Evolutionary conservation across 92 coral and sea anemone species (phyloP).

Genomic region (Anthopleura xanthogrammica): DNA sequence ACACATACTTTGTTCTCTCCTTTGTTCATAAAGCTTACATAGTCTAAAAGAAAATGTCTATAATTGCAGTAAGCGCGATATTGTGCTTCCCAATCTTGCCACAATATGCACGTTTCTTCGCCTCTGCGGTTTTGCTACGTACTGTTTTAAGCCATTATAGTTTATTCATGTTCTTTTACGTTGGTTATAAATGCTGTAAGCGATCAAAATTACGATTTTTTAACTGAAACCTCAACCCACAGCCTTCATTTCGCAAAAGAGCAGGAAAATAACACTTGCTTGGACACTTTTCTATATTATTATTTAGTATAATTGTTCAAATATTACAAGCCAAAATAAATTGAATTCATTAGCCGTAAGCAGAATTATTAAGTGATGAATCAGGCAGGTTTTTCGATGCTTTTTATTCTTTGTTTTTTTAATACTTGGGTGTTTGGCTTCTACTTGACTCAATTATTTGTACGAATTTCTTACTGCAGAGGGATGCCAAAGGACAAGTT

Average conservation of each 20-base stretch:
- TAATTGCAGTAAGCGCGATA: neutral
- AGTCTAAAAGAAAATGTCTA: neutral
- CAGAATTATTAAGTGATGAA: neutral
- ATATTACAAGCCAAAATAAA: neutral
- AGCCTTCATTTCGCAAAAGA: neutral
- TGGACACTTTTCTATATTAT: neutral
- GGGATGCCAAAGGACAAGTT: conserved; percentile 89
- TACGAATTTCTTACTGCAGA: conserved; percentile 44
- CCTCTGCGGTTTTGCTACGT: neutral
- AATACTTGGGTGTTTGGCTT: neutral
- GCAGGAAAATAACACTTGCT: neutral
- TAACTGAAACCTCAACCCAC: neutral
- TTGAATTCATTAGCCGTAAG: neutral
- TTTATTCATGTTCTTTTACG: neutral
- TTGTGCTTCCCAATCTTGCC: neutral
- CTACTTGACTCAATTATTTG: neutral
- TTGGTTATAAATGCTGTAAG: neutral
- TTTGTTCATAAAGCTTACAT: neutral
- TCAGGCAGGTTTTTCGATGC: neutral
- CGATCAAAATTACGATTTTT: neutral
- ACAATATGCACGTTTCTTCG: neutral
- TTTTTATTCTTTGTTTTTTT: neutral
- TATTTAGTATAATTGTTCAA: neutral
- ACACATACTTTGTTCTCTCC: neutral
- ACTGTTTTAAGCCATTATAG: neutral